Evolutionary conservation across 2,113 vertebrate genomes (phyloP).

Genomic region (Riparia riparia): DNA sequence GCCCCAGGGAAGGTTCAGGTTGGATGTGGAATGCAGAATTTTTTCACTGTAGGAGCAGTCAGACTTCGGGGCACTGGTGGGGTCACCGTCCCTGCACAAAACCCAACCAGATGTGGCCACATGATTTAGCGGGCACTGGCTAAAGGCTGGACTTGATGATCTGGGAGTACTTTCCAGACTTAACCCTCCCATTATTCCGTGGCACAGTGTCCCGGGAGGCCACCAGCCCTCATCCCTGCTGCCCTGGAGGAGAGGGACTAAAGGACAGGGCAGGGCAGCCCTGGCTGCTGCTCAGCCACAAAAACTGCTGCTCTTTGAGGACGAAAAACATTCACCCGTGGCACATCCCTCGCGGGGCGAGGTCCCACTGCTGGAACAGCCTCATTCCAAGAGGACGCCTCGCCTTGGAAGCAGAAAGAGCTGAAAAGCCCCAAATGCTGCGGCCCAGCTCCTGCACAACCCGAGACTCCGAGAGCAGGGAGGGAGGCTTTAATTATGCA

Average conservation of each 20-base stretch:
- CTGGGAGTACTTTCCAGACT: not conserved
- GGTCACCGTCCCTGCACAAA: not conserved
- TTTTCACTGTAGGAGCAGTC: not conserved
- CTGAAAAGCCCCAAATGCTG: not conserved
- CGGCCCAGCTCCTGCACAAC: not conserved
- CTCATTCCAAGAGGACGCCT: not conserved
- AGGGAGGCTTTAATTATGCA: not conserved
- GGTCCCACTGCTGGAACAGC: not conserved
- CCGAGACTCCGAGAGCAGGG: not conserved
- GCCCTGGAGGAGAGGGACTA: not conserved
- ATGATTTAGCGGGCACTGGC: fast-evolving
- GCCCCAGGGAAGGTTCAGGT: not conserved
- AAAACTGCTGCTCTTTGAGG: not conserved
- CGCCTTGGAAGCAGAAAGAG: not conserved
- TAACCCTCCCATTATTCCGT: not conserved
- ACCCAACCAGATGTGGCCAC: fast-evolving
- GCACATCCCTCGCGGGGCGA: fast-evolving
- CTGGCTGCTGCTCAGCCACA: not conserved
- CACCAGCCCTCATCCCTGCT: not conserved
- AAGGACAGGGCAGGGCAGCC: not conserved
- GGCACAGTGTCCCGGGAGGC: not conserved
- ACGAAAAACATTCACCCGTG: too few species aligned
- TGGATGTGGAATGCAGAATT: not conserved
- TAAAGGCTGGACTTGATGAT: not conserved
- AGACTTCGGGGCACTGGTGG: not conserved